phyloP scores from a whole-genome alignment of 2,797 vertebrate genomes.

The Microctenopoma lineatum region DNA sequence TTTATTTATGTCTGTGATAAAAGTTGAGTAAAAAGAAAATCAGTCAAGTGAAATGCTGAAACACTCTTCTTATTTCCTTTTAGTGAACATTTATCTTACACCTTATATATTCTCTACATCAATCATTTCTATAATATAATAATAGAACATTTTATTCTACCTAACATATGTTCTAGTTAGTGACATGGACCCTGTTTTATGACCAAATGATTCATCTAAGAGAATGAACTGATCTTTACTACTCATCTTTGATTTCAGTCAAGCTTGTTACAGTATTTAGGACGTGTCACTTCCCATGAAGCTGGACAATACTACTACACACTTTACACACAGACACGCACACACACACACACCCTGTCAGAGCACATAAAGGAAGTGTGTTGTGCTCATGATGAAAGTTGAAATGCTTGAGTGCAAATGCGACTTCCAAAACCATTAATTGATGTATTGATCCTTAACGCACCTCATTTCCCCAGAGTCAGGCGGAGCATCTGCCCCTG shows the following conservation, averaged over 20 bases:
- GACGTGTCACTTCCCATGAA: constrained; percentile 16
- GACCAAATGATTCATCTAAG: background rate
- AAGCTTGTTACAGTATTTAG: constrained; percentile 8
- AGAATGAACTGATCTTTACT: background rate
- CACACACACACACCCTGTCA: background rate
- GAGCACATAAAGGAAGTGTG: constrained; percentile 35
- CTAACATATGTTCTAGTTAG: background rate
- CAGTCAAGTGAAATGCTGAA: too few species aligned
- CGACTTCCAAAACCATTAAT: constrained; percentile 69
- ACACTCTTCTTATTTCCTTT: too few species aligned
- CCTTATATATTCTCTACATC: too few species aligned
- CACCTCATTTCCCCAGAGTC: constrained; percentile 45
- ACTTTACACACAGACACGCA: constrained; percentile 10
- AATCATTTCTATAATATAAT: too few species aligned
- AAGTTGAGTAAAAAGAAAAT: too few species aligned
- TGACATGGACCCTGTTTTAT: too few species aligned
- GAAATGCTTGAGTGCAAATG: constrained; percentile 65
- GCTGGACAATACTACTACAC: constrained; percentile 47
- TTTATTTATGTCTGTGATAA: too few species aligned
- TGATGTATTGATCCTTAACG: constrained; percentile 62
- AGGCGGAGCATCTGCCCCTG: constrained; percentile 31
- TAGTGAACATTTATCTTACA: too few species aligned
- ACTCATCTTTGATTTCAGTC: background rate
- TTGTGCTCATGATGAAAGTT: constrained; percentile 58
- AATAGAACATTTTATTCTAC: too few species aligned